These are phyloP conservation scores for Sebastes schlegelii DNA, from an alignment of 2,113 vertebrate species.

Conservation along the genomic window DNA sequence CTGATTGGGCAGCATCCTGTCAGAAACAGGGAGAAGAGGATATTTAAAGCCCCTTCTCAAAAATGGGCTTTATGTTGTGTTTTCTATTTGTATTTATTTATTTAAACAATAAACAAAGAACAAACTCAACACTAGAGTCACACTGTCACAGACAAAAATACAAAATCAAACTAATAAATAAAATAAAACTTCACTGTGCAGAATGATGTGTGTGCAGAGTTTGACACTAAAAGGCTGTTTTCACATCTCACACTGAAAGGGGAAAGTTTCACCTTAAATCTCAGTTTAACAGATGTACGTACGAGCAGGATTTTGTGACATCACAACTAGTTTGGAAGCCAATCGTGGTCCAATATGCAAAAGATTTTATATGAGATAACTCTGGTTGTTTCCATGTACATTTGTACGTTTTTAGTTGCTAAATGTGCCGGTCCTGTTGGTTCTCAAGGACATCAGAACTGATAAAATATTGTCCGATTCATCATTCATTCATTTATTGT, in stretches of 20 bases:
- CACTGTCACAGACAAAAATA: not conserved
- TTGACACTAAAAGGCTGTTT: not conserved
- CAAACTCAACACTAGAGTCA: not conserved
- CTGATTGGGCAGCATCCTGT: slow-evolving; percentile 95
- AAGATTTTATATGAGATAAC: not conserved
- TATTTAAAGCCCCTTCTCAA: not conserved
- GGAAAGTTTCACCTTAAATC: too few species aligned
- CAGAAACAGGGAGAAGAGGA: slow-evolving; percentile 53
- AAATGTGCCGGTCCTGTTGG: not conserved
- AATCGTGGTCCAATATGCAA: not conserved
- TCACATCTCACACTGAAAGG: too few species aligned
- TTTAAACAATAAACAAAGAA: not conserved
- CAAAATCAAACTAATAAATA: not conserved
- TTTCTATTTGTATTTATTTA: not conserved
- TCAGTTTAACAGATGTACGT: too few species aligned
- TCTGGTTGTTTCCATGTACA: not conserved
- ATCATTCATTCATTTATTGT: not conserved
- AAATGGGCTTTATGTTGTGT: not conserved
- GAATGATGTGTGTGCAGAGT: not conserved
- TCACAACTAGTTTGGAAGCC: too few species aligned
- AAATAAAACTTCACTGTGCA: too few species aligned
- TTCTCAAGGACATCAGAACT: not conserved
- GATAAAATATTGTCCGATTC: not conserved
- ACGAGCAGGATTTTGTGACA: too few species aligned
- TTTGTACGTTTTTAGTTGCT: not conserved